A percentile compares a stretch with the other conserved stretches of the same genome.
Evolutionary conservation across 2,888 invertebrate genomes (phyloP).

Genomic region (Euplexia lucipara): DNA sequence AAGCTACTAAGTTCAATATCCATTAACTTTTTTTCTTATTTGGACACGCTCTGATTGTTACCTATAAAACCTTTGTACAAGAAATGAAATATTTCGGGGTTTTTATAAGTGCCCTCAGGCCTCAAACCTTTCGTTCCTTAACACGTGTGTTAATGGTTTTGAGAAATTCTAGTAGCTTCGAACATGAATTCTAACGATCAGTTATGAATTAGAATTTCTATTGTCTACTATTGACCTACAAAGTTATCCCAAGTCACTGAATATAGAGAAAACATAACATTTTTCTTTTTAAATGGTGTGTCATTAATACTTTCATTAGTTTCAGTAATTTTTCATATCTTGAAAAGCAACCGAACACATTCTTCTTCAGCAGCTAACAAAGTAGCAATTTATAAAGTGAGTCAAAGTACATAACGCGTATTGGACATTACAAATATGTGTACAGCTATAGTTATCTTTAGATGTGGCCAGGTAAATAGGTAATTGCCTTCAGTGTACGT

Average conservation of each 20-base stretch:
- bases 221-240: constrained; percentile 7
- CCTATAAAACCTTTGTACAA: constrained; percentile 60
- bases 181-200: neutral
- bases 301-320: neutral
- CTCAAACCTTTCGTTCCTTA: constrained; percentile 44
- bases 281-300: neutral
- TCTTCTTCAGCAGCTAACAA: constrained; percentile 34
- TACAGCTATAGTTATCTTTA: constrained; percentile 63
- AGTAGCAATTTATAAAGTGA: constrained; percentile 62
- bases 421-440: constrained; percentile 64
- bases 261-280: neutral
- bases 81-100: constrained; percentile 63
- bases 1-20: constrained; percentile 72
- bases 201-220: neutral
- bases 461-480: constrained; percentile 60
- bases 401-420: constrained; percentile 58
- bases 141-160: constrained; percentile 36
- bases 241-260: neutral
- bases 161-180: constrained; percentile 14
- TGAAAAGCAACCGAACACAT: constrained; percentile 1
- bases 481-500: constrained; percentile 62
- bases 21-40: constrained; percentile 82
- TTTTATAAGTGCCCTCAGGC: constrained; percentile 58
- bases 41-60: constrained; percentile 71
- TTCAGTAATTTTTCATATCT: constrained; percentile 13